Conservation (phyloP, 2,113 vertebrate species). For the Mormyrus lacerda region DNA sequence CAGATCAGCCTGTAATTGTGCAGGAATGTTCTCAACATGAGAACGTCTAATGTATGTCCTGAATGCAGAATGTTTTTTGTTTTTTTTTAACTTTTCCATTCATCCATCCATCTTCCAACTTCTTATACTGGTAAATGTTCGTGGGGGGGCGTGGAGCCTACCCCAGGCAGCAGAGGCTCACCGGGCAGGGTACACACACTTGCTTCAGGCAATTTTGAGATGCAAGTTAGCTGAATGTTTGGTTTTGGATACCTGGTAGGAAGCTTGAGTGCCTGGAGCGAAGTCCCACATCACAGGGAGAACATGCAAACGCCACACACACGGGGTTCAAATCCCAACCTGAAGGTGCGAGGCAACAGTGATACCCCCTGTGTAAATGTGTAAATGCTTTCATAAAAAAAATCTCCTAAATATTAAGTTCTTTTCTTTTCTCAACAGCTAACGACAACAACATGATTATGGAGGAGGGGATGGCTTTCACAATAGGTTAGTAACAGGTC, state of each 20-base stretch:
- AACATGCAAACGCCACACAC: not conserved
- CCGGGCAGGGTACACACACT: not conserved
- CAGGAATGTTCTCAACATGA: not conserved
- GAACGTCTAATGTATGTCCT: not conserved
- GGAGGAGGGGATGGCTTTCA: slow-evolving; percentile 69
- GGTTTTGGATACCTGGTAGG: not conserved
- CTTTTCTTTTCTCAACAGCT: slow-evolving; percentile 38
- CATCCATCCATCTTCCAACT: not conserved
- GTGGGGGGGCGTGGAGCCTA: not conserved
- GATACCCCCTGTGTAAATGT: not conserved
- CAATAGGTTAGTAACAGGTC: slow-evolving; percentile 49
- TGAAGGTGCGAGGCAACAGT: not conserved
- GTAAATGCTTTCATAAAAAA: not conserved
- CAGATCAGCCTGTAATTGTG: not conserved
- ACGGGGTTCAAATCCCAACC: not conserved
- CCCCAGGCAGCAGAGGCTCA: not conserved
- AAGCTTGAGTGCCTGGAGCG: not conserved
- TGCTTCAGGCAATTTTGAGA: not conserved
- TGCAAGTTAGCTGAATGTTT: not conserved
- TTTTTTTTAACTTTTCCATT: not conserved
- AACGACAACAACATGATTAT: slow-evolving; percentile 61
- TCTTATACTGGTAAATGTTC: not conserved
- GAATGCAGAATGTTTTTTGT: not conserved
- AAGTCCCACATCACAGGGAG: not conserved
- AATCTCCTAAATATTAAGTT: not conserved